Conservation (phyloP, 2,888 invertebrate genomes). For the Zelleria hepariella region DNA sequence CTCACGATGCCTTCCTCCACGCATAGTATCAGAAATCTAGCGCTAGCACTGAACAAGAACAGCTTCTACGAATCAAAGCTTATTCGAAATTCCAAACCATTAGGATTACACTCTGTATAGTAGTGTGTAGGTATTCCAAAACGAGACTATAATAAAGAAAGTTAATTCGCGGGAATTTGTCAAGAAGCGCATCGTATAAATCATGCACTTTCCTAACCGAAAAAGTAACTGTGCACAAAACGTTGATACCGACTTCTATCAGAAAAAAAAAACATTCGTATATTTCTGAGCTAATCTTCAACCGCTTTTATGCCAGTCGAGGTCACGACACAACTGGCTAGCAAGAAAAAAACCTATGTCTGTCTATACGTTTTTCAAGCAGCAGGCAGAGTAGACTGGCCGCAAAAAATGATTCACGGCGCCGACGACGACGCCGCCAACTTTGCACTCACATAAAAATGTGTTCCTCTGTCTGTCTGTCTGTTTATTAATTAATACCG, state of each 20-base stretch:
- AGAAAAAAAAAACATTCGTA: constrained; percentile 26
- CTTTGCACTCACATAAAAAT: background rate
- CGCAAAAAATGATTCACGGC: constrained; percentile 53
- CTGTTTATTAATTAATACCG: background rate
- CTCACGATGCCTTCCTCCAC: too few species aligned
- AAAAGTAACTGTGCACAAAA: background rate
- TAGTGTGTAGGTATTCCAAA: background rate
- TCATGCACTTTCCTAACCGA: background rate
- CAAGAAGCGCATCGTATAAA: background rate
- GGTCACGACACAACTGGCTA: constrained; percentile 53
- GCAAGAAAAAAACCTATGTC: constrained; percentile 35
- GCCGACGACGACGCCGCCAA: background rate
- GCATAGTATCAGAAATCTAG: too few species aligned
- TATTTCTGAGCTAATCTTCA: constrained; percentile 43
- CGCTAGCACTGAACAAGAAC: too few species aligned
- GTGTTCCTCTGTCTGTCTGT: background rate
- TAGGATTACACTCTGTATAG: too few species aligned
- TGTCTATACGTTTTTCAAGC: constrained; percentile 34
- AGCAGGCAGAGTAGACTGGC: constrained; percentile 46
- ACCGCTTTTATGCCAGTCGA: constrained; percentile 58
- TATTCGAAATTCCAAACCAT: too few species aligned
- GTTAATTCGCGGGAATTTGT: background rate
- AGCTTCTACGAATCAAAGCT: too few species aligned
- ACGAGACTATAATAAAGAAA: background rate
- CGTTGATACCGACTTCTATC: constrained; percentile 9